Base-by-base conservation (phyloP, 2,888 invertebrate genomes). In the Clanis bilineata region DNA sequence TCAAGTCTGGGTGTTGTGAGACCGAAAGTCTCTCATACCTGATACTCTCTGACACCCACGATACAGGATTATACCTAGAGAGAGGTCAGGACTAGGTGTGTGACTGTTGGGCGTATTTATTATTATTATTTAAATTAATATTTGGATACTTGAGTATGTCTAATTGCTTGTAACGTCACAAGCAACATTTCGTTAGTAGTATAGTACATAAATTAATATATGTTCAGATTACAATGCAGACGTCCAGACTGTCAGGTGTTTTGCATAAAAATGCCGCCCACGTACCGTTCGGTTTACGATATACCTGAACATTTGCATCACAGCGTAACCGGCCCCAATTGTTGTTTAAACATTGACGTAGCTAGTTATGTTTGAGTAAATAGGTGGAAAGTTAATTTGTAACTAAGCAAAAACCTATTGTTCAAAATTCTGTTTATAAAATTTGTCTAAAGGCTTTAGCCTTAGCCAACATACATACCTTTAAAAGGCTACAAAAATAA, bases 261-360 rank as follows among this genome's bases (percentile, higher is more conserved):
- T 65, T 66, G 70, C 71, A 71, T 73, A 66, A 65, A 71, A 66
- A 73, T 73, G 69, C 64, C 66, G 55, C 43, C 41, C 54, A 39
- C 58, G 56, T 57, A 54, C 32, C 44, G 56, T 62, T 67, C 61
- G 58, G 61, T 64, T 67, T 59, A 59, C 59, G 44, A 39, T 57
- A 57, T 54, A 44, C 43, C 43, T 56, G 12, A 60, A 62, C 58
- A 64, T 65, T 67, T 69, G 61, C 62, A 64, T 57, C 56, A 43
- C 32, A 32, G 10, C 15, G 51, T 51, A 51, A 51, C 51, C 32
- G 32, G 18, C 28, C 47, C 51, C 28, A 51, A 51, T 32, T 51
- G 51, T 51, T 51, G 28, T 51, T 51, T 51, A 51, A 51, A 51
- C 51, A 32, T 32, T 18, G 32, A 15, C 51, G 4, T 18, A 18